Evolutionary conservation across 1,140 invertebrate species (phyloP).

Genomic region (Lutraria rhynchaena): DNA sequence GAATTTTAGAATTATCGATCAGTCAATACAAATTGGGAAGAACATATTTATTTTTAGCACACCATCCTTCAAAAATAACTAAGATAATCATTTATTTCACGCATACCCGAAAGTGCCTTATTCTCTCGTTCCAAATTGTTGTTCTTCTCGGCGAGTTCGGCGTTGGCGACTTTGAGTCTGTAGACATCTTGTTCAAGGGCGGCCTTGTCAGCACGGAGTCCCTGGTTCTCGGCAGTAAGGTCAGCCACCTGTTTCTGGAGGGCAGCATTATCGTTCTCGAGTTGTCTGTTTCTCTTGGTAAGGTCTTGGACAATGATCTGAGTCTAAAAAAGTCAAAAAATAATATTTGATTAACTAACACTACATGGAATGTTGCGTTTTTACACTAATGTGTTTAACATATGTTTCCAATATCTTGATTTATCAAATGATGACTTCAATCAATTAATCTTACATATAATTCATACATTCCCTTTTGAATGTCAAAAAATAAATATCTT

Average conservation of each 20-base stretch:
- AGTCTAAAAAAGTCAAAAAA: constrained; percentile 68
- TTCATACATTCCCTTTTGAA: too few species aligned
- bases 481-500: too few species aligned
- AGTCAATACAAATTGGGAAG: too few species aligned
- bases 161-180: constrained; percentile 76
- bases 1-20: too few species aligned
- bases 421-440: too few species aligned
- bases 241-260: constrained; percentile 79
- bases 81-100: too few species aligned
- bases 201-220: constrained; percentile 76
- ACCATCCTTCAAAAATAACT: too few species aligned
- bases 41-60: too few species aligned
- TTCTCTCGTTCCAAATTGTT: constrained; percentile 80
- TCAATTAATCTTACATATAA: too few species aligned
- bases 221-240: constrained; percentile 73
- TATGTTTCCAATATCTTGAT: too few species aligned
- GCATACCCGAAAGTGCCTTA: constrained; percentile 79
- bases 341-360: not conserved
- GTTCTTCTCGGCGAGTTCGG: constrained; percentile 80
- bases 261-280: constrained; percentile 79
- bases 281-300: constrained; percentile 79
- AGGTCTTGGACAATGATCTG: constrained; percentile 80
- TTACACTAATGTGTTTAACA: too few species aligned
- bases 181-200: constrained; percentile 77
- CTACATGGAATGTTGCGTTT: not conserved